phyloP scores from a whole-genome alignment of 2,797 vertebrate species.

The Leptatherina wallacei region DNA sequence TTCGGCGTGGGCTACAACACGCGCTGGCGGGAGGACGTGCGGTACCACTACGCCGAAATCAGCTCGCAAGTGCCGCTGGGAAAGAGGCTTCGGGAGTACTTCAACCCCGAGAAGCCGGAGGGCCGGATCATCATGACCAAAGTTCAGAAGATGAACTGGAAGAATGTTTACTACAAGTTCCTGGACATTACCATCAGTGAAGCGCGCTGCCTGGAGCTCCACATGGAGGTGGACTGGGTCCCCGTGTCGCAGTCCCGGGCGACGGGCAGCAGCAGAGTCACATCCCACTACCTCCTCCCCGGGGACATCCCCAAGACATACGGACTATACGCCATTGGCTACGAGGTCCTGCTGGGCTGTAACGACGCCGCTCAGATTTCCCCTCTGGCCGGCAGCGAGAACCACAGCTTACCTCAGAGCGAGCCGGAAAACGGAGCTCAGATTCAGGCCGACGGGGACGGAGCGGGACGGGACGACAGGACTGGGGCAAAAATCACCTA shows the following conservation, averaged over 20 bases:
- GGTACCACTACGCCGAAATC: conserved; percentile 97
- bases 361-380: conserved; percentile 20
- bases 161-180: conserved; percentile 98
- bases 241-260: conserved; percentile 90
- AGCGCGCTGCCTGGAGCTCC: conserved; percentile 94
- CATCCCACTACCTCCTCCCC: conserved; percentile 93
- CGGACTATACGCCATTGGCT: conserved; percentile 94
- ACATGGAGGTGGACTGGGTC: conserved; percentile 98
- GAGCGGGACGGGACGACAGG: conserved; percentile 48
- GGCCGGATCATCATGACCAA: conserved; percentile 94
- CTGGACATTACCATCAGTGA: conserved; percentile 98
- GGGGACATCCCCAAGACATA: conserved; percentile 95
- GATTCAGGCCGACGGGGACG: conserved; percentile 42
- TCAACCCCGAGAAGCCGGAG: conserved; percentile 96
- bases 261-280: conserved; percentile 85
- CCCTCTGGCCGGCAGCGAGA: conserved; percentile 25
- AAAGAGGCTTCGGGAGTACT: conserved; percentile 95
- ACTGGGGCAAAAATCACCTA: conserved; percentile 87
- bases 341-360: conserved; percentile 74
- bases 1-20: conserved; percentile 98
- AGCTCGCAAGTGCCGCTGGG: conserved; percentile 97
- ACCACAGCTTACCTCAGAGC: conserved; percentile 52
- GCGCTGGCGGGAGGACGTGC: conserved; percentile 95
- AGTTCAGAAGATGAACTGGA: conserved; percentile 99
- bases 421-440: conserved; percentile 54